Evolutionary conservation across 2,797 vertebrate genomes (phyloP), one percentile per base, ranked within the genome.

Genomic region (Amblyopsis hoosieri): DNA sequence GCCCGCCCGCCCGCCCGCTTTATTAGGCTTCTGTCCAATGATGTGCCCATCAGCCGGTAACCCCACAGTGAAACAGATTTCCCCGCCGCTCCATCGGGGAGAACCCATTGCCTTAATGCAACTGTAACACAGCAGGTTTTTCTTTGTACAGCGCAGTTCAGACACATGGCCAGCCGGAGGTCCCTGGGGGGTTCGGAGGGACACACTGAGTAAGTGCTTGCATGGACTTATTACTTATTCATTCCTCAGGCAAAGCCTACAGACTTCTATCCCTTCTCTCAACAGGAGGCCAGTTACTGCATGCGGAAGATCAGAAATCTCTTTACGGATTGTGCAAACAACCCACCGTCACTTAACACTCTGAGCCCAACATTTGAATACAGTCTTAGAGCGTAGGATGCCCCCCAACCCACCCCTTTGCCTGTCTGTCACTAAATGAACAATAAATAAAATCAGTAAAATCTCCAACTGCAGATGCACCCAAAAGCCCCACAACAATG

Each of bases 401-500:
- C 7, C 37, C 37, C 8, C 37, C 8, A 10, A 7, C 37, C 37
- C 37, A 42, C 37, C 37, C 9, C 9, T 42, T 9, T 42, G 8
- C 9, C 37, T 42, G 29, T 60, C 64, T 57, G 14, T 29, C 57
- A 6, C 57, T 60, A 63, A 64, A 48, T 54, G 54, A 62, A 69
- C 45, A 6, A 45, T 60, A 63, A 64, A 48, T 54, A 54, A 62
- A 69, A 78, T 74, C 62, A 37, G 57, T 64, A 57, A 78, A 72
- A 76, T 83, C 73, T 64, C 59, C 5, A 66, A 69, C 14, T 33
- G 61, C 78, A 84, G 85, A 80, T 82, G 74, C 52, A 58, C 74
- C 71, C 66, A 54, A 76, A 54, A 81, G 72, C 72, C 73, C 55
- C 65, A 54, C 83, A 87, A 85, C 84, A 79, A 85, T 75, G 84